Evolutionary conservation across 2,113 vertebrate species (phyloP).

Genomic region (Chroicocephalus ridibundus): DNA sequence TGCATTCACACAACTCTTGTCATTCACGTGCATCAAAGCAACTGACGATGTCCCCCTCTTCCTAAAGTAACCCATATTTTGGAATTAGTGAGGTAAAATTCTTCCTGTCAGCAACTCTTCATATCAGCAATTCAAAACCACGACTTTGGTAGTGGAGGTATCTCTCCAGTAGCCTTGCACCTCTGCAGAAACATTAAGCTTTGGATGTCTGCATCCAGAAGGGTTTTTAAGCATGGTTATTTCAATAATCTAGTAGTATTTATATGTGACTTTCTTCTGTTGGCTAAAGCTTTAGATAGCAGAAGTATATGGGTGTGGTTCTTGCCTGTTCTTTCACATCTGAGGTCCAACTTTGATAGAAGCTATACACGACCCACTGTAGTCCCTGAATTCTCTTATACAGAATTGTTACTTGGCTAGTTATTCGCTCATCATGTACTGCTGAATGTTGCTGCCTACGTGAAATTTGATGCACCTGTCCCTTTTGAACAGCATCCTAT

Average conservation of each 20-base stretch:
- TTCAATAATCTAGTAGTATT: neutral
- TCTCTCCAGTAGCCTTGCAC: neutral
- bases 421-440: neutral
- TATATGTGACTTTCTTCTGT: neutral
- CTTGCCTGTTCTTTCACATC: neutral
- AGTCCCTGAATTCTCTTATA: neutral
- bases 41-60: neutral
- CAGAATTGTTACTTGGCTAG: neutral
- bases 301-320: neutral
- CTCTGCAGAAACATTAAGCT: neutral
- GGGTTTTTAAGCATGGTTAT: neutral
- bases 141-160: neutral
- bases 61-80: neutral
- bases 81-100: neutral
- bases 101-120: neutral
- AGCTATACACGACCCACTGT: fast-evolving
- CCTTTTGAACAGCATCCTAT: neutral
- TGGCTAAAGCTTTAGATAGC: neutral
- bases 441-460: neutral
- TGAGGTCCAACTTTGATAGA: neutral
- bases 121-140: neutral
- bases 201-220: neutral
- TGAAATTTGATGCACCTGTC: neutral
- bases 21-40: neutral
- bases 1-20: neutral